Base-by-base conservation (phyloP, 2,797 vertebrate genomes). In the Alcedo atthis region DNA sequence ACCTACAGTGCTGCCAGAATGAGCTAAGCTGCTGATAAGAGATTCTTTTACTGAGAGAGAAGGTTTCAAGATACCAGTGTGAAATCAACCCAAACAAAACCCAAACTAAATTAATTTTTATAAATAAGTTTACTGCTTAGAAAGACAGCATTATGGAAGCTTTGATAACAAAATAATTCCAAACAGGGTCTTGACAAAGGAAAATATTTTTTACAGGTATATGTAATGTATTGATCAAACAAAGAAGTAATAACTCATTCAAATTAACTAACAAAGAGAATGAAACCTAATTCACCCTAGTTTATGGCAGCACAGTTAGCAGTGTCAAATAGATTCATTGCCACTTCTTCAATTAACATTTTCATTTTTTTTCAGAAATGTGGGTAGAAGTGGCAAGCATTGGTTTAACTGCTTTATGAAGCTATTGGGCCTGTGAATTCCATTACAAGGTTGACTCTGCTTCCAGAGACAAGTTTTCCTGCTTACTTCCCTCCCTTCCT, bases 11-110 rank as follows among this genome's bases (percentile, higher is more conserved):
- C 45, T 89, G 64, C 37, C 45, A 78, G 55, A 92, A 81, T 15
- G 37, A 87, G 61, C 51, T 22, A 61, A 71, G 49, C 85, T 85
- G 22, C 48, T 78, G 80, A 61, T 71, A 69, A 90, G 16, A 81
- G 26, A 58, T 77, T 92, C 58, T 77, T 93, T 68, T 32, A 48
- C 58, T 33, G 21, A 35, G 48, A 87, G n/a, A 70, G 25, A 74
- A 59, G 30, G 48, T 68, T 89, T 54, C 76, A 35, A 32, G 42
- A 26, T 85, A 85, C 45, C 70, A 70, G n/a, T 16, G 19, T 37
- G 59, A 90, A 81, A 77, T 30, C 42, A 73, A 94, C 87, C 3
- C 78, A 92, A 87, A 85, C 22, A 89, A 49, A 85, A 40, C 25
- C 30, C 55, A 90, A 92, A 84, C 54, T 40, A 86, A 86, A 75